These are phyloP conservation scores for Henricia sp. DNA, from an alignment of 53 echinoderm and acorn worm species.

Conservation along the genomic window DNA sequence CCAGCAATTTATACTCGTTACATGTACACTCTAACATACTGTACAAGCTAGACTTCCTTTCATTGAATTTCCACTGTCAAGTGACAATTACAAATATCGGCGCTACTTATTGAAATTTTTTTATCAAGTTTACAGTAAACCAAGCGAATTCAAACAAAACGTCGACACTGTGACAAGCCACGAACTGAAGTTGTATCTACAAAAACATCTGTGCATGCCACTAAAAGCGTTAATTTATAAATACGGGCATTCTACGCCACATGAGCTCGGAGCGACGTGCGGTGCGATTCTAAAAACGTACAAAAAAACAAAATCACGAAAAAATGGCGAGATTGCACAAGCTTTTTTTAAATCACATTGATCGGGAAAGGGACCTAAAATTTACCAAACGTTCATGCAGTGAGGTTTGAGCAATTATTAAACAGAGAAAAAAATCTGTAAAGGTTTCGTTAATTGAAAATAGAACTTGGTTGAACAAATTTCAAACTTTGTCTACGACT, in stretches of 20 bases:
- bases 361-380: background rate
- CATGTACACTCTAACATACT: slow-evolving; percentile 34
- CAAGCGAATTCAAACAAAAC: background rate
- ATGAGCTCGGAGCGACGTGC: background rate
- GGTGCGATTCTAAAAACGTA: background rate
- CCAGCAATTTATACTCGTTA: slow-evolving; percentile 41
- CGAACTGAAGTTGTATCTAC: background rate
- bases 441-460: no score
- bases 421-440: no score
- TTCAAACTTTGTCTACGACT: no score
- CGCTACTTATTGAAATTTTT: slow-evolving; percentile 6
- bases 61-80: background rate
- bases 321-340: slow-evolving; percentile 41
- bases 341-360: background rate
- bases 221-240: background rate
- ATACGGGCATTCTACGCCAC: no score
- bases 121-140: slow-evolving; percentile 21
- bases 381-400: slow-evolving; percentile 3
- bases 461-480: no score
- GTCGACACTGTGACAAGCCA: background rate
- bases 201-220: background rate
- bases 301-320: background rate
- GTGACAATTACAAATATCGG: slow-evolving; percentile 26
- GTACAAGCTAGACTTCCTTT: slow-evolving; percentile 43
- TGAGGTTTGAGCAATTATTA: no score